phyloP scores from a whole-genome alignment of 2,113 vertebrate genomes.

The Noctilio leporinus region DNA sequence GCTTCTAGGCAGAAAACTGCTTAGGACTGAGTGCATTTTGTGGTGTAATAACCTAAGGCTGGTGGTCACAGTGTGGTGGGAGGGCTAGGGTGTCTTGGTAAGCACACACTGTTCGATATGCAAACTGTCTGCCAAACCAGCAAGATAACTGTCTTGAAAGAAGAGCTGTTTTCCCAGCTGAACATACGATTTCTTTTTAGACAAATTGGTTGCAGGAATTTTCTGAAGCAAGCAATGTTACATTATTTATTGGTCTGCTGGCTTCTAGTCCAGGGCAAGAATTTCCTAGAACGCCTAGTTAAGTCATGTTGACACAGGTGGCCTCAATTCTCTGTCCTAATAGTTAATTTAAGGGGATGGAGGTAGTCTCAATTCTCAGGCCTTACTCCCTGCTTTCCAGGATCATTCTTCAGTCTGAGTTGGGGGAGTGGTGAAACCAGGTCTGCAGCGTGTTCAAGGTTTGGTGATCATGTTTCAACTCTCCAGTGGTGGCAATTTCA shows the following conservation, averaged over 20 bases:
- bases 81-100: background rate
- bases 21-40: background rate
- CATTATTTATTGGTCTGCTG: background rate
- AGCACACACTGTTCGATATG: background rate
- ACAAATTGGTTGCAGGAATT: constrained; percentile 4
- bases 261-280: background rate
- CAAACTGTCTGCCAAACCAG: background rate
- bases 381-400: background rate
- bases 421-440: background rate
- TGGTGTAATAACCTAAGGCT: background rate
- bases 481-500: background rate
- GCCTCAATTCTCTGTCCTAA: background rate
- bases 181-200: background rate
- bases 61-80: background rate
- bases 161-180: background rate
- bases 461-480: background rate
- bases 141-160: background rate
- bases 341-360: background rate
- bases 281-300: background rate
- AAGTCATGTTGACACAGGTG: background rate
- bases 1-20: background rate
- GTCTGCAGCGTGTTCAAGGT: background rate
- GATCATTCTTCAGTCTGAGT: background rate
- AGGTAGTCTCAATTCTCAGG: background rate
- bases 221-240: constrained; percentile 5